Percentiles rank a stretch among this genome's conserved stretches.
Evolutionary conservation across 2,888 invertebrate genomes (phyloP).

Genomic region (Phyllotreta striolata): DNA sequence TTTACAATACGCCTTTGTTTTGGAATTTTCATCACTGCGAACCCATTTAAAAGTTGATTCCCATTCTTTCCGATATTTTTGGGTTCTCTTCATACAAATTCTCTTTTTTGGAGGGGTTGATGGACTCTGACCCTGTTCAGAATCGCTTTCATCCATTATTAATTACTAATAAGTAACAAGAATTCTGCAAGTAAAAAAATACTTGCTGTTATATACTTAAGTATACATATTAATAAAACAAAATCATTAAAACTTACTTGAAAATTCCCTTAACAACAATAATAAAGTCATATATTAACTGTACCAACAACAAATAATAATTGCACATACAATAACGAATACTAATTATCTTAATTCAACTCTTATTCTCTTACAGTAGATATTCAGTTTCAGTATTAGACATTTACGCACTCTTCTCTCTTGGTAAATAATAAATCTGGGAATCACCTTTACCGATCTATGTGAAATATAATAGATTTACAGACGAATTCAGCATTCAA

Average conservation of each 20-base stretch:
- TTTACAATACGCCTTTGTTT: constrained; percentile 3
- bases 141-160: constrained; percentile 3
- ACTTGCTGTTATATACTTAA: neutral
- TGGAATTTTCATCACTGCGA: neutral
- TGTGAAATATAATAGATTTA: too few species aligned
- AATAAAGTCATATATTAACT: neutral
- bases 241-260: constrained; percentile 1
- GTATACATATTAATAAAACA: constrained; percentile 1
- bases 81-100: neutral
- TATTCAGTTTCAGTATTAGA: too few species aligned
- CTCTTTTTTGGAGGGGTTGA: constrained; percentile 2
- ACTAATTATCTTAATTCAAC: too few species aligned
- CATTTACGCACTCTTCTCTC: too few species aligned
- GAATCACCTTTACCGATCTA: too few species aligned
- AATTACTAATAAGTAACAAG: neutral
- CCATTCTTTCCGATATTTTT: constrained; percentile 1
- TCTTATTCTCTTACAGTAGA: too few species aligned
- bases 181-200: constrained; percentile 2
- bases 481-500: too few species aligned
- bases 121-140: neutral
- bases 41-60: constrained; percentile 1
- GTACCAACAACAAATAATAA: neutral
- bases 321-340: too few species aligned
- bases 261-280: neutral
- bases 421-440: too few species aligned